Evolutionary conservation across 2,888 invertebrate species (phyloP).

Genomic region (Mantis religiosa): DNA sequence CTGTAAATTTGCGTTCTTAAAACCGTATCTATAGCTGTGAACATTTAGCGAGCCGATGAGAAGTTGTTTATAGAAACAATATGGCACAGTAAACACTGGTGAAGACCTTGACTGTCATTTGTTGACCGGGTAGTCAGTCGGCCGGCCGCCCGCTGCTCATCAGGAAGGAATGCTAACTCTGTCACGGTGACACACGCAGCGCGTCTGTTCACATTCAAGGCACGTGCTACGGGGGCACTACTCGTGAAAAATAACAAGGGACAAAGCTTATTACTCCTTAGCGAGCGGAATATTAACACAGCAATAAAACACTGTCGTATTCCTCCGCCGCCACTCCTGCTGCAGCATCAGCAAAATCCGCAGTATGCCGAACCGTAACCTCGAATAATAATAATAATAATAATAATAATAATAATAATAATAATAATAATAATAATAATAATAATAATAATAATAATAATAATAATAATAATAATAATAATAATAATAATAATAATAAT

Average conservation of each 20-base stretch:
- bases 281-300: not conserved
- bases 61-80: too few species aligned
- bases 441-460: too few species aligned
- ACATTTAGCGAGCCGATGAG: too few species aligned
- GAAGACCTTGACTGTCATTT: not conserved
- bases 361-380: too few species aligned
- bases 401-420: not conserved
- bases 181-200: not conserved
- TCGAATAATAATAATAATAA: not conserved
- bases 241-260: not conserved
- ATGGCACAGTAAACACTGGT: not conserved
- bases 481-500: too few species aligned
- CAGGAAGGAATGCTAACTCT: not conserved
- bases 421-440: too few species aligned
- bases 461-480: too few species aligned
- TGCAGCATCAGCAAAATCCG: too few species aligned
- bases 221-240: not conserved
- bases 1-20: too few species aligned
- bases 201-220: not conserved
- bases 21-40: too few species aligned
- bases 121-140: not conserved
- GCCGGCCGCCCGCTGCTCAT: not conserved
- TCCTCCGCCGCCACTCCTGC: too few species aligned
- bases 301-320: too few species aligned
- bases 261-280: not conserved